Base-by-base conservation (phyloP, 2,113 vertebrate species). In the Phyllostomus discolor region DNA sequence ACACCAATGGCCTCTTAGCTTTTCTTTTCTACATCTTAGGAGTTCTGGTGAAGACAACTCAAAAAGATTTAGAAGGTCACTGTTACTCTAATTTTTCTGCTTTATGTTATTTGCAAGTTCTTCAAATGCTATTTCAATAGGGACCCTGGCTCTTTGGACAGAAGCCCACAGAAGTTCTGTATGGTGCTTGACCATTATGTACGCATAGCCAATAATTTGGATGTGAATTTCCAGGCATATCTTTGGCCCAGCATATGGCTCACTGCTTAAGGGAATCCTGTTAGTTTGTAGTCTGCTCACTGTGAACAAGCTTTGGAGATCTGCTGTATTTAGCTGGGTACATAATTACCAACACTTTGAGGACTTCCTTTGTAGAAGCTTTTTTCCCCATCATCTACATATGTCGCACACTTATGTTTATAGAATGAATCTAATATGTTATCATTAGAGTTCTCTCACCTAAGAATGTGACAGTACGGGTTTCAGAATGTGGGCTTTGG, bases 101-200 rank as follows among this genome's bases (percentile, higher is more conserved):
- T 95, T 94, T 95, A 70, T 24, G 31, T 76, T 50, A 94, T 93
- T 72, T 86, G 15, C 46, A 88, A 94, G 48, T 88, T 92, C n/a
- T 94, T 41, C 57, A 57, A 70, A 62, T 73, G 38, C 28, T 87
- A 69, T 80, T 95, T 90, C 10, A 67, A 20, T 69, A 92, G 41
- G 22, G 33, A 92, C 17, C 31, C 10, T 70, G 43, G 20, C 7
- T 91, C 43, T 97, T 93, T 91, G 62, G 88, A 91, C 38, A 93
- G 70, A 93, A 86, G 41, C 17, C 28, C 31, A 12, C 48, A 80
- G 81, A 79, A 87, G 14, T 50, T 91, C 79, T 41, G 31, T 84
- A 14, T 54, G 43, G 54, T 93, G 1, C 35, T 82, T 33, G 62
- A 48, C n/a, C 35, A 48, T 62, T 75, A 28, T 72, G 43, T 10